phyloP scores from a whole-genome alignment of 1,140 invertebrate species.

The Hylyphantes graminicola region DNA sequence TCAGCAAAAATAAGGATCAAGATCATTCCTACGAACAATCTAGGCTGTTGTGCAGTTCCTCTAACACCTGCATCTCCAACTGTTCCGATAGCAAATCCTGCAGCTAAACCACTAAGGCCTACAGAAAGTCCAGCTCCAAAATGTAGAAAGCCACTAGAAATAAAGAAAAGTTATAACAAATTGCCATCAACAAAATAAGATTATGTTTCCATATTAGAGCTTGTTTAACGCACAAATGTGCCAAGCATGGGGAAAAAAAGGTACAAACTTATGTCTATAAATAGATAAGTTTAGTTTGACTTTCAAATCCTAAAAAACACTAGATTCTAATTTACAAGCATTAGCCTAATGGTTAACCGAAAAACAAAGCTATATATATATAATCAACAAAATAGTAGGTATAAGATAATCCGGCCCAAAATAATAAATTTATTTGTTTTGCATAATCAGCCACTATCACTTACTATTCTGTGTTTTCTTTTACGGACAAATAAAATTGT shows the following conservation, averaged over 20 bases:
- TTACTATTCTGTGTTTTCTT: too few species aligned
- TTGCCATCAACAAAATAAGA: neutral
- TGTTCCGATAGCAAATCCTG: constrained; percentile 98
- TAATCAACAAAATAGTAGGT: too few species aligned
- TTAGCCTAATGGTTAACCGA: too few species aligned
- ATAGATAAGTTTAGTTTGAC: neutral
- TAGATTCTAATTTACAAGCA: too few species aligned
- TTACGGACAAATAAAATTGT: too few species aligned
- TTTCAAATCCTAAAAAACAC: too few species aligned
- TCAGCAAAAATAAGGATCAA: constrained; percentile 99
- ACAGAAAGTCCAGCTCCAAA: constrained; percentile 97
- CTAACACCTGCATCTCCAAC: constrained; percentile 98
- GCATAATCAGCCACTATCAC: too few species aligned
- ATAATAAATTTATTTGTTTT: too few species aligned
- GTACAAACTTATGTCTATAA: neutral
- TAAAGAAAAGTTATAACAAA: constrained; percentile 8
- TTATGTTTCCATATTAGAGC: neutral
- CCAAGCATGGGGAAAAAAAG: neutral
- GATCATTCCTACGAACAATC: constrained; percentile 99
- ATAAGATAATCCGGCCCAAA: too few species aligned
- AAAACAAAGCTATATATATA: too few species aligned
- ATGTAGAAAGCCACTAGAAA: constrained; percentile 86
- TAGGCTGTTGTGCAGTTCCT: constrained; percentile 98
- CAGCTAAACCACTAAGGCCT: constrained; percentile 96
- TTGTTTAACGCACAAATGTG: neutral